Evolutionary conservation across 2,113 vertebrate genomes (phyloP).

Genomic region (Ifrita kowaldi): DNA sequence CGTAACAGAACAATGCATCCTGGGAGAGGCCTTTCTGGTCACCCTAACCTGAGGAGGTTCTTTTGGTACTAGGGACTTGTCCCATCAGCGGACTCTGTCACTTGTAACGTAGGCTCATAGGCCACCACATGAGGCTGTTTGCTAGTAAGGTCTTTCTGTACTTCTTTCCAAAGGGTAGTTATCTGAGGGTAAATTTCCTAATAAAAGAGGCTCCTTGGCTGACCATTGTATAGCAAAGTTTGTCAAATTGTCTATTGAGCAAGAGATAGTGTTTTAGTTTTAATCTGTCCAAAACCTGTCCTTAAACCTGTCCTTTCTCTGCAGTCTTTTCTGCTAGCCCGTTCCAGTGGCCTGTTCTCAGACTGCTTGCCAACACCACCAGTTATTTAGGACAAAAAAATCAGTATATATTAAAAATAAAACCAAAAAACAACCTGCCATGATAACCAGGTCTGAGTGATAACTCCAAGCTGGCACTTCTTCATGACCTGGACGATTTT

Average conservation of each 20-base stretch:
- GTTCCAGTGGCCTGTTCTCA: not conserved
- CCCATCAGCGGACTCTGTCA: too few relatives aligned
- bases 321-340: not conserved
- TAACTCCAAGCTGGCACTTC: not conserved
- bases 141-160: not conserved
- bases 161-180: not conserved
- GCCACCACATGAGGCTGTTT: not conserved
- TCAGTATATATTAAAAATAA: not conserved
- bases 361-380: not conserved
- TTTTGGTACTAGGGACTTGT: too few relatives aligned
- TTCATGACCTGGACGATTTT: not conserved
- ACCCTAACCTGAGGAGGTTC: too few relatives aligned
- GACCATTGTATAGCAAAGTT: not conserved
- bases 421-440: not conserved
- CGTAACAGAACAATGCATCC: too few relatives aligned
- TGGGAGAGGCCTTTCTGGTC: too few relatives aligned
- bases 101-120: too few relatives aligned
- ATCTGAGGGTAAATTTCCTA: not conserved
- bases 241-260: not conserved
- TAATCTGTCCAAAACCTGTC: not conserved
- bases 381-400: not conserved
- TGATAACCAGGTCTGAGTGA: not conserved
- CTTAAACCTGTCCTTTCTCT: not conserved
- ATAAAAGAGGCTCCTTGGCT: not conserved
- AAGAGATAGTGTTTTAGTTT: not conserved